Percentiles rank a stretch among this genome's conserved stretches.
Conservation (phyloP, 2,797 vertebrate species). For the Setipinna tenuifilis region DNA sequence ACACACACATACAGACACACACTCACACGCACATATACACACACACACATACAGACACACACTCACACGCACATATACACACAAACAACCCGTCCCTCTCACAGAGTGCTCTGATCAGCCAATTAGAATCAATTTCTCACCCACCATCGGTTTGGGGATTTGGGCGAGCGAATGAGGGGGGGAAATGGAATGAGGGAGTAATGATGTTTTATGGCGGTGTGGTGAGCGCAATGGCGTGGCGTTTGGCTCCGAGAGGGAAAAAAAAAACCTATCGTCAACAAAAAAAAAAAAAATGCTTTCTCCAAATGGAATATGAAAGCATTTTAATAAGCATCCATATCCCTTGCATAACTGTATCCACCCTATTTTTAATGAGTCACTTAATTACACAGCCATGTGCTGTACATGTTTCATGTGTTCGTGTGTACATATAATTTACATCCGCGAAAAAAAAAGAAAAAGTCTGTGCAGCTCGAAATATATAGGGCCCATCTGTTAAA, state of each 20-base stretch:
- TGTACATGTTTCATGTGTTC: neutral
- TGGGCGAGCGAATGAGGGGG: conserved; percentile 46
- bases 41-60: too few species aligned
- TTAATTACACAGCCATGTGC: neutral
- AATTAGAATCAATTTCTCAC: conserved; percentile 69
- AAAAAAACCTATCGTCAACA: neutral
- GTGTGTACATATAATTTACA: neutral
- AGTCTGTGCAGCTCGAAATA: neutral
- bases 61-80: too few species aligned
- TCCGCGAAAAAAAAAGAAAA: neutral
- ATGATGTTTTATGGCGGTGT: conserved; percentile 1
- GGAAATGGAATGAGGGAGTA: neutral
- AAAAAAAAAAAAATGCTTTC: neutral
- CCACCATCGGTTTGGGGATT: conserved; percentile 37
- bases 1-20: too few species aligned
- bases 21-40: too few species aligned
- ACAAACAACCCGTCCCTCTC: neutral
- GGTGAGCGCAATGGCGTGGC: neutral
- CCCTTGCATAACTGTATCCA: neutral
- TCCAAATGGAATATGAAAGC: neutral
- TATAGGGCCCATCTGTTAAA: neutral
- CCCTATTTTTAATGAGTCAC: conserved; percentile 8
- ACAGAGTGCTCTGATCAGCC: conserved; percentile 51
- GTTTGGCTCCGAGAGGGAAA: neutral
- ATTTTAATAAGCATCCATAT: neutral